These are phyloP conservation scores for Tenebrio molitor DNA, from an alignment of 1,140 invertebrate species.

Conservation along the genomic window DNA sequence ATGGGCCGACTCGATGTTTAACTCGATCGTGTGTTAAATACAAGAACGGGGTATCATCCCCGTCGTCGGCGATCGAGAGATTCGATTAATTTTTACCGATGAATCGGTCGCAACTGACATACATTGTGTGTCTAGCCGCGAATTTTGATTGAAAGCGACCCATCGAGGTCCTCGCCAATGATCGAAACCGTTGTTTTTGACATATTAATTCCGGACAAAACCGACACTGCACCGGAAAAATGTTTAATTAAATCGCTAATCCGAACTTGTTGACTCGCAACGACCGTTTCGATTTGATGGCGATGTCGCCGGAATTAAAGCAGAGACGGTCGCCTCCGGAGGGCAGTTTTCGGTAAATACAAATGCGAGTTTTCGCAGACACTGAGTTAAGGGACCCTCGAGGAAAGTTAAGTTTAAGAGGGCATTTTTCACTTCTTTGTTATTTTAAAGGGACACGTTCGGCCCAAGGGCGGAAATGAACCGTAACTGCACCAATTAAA, in stretches of 20 bases:
- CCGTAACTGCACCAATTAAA: slow-evolving; percentile 42
- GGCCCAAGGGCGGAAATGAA: slow-evolving; percentile 22
- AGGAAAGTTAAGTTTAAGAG: slow-evolving; percentile 45
- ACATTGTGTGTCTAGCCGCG: slow-evolving; percentile 11
- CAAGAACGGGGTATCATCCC: background rate
- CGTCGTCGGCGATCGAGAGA: background rate
- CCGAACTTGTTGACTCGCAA: slow-evolving; percentile 13
- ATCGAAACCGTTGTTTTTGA: slow-evolving; percentile 37
- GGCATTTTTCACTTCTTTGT: slow-evolving; percentile 44
- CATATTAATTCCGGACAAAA: slow-evolving; percentile 34
- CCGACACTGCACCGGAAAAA: slow-evolving; percentile 11
- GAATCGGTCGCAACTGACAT: background rate
- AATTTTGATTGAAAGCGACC: slow-evolving; percentile 42
- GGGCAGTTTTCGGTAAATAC: slow-evolving; percentile 45
- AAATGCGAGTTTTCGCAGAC: slow-evolving; percentile 45
- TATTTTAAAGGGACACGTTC: slow-evolving; percentile 44
- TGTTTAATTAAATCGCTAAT: slow-evolving; percentile 32
- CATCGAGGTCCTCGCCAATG: slow-evolving; percentile 17
- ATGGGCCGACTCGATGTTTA: background rate
- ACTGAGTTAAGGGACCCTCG: slow-evolving; percentile 42
- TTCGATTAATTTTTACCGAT: slow-evolving; percentile 19
- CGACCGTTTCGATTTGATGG: slow-evolving; percentile 12
- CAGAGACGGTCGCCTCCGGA: slow-evolving; percentile 24
- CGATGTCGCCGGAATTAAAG: slow-evolving; percentile 36
- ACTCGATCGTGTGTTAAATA: slow-evolving; percentile 3